Evolutionary conservation across 2,888 invertebrate species (phyloP).

Genomic region (Scaptomyza flava): DNA sequence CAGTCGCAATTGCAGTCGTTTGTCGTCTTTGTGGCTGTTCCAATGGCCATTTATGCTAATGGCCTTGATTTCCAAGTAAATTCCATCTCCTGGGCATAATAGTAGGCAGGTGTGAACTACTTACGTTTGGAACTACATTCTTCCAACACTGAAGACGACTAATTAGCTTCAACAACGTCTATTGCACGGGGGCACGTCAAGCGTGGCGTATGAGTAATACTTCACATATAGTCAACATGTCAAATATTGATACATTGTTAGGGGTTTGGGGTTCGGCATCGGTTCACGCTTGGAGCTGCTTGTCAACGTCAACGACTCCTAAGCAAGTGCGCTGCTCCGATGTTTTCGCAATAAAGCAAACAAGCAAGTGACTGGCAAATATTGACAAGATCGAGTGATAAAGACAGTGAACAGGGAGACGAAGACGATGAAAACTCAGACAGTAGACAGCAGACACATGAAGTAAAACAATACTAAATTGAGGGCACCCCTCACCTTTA

Average conservation of each 20-base stretch:
- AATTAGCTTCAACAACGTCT: conserved; percentile 64
- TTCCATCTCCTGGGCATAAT: conserved; percentile 27
- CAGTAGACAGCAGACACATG: neutral
- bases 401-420: conserved; percentile 17
- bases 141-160: conserved; percentile 29
- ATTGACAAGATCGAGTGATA: conserved; percentile 71
- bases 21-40: conserved; percentile 22
- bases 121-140: conserved; percentile 59
- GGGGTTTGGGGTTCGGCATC: conserved; percentile 6
- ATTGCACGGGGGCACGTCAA: conserved; percentile 57
- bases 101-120: conserved; percentile 72
- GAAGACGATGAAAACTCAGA: neutral
- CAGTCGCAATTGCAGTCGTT: conserved; percentile 5
- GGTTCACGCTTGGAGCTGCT: conserved; percentile 3
- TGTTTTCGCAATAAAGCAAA: conserved; percentile 61
- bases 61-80: conserved; percentile 72
- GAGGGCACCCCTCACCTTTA: neutral
- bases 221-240: conserved; percentile 54
- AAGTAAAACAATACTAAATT: conserved; percentile 1
- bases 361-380: conserved; percentile 73
- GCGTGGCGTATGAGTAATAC: conserved; percentile 75
- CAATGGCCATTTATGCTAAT: conserved; percentile 71
- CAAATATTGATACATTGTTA: conserved; percentile 44
- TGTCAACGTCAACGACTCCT: conserved; percentile 57
- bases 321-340: conserved; percentile 59